Percentiles rank a stretch among this genome's conserved stretches.
Conservation (phyloP, 2,797 vertebrate species). For the Aphelocoma californica region DNA sequence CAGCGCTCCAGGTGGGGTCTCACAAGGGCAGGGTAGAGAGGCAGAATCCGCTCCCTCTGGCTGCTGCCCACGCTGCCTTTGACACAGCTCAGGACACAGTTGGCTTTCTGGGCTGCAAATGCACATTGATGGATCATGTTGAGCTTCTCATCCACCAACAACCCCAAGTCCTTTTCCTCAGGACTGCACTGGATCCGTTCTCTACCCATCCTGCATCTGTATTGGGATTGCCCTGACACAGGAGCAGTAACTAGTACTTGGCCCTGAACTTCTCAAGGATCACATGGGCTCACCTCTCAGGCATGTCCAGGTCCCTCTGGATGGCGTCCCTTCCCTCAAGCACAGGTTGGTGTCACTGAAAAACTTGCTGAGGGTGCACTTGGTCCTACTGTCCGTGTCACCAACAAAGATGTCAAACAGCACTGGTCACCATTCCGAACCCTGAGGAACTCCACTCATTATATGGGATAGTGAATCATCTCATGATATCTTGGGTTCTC, state of each 20-base stretch:
- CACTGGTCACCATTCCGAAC: neutral
- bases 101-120: neutral
- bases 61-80: neutral
- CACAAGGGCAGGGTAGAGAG: neutral
- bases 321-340: neutral
- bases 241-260: neutral
- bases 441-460: neutral
- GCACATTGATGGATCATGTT: neutral
- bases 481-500: neutral
- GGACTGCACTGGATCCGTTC: neutral
- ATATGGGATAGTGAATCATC: neutral
- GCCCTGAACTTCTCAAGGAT: neutral
- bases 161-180: neutral
- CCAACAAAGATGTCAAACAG: neutral
- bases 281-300: neutral
- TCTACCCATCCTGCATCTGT: neutral
- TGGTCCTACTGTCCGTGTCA: neutral
- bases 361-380: neutral
- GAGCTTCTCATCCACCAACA: neutral
- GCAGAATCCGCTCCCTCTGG: neutral
- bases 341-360: neutral
- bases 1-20: neutral
- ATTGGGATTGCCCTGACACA: neutral
- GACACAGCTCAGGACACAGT: neutral
- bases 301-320: neutral